Conservation (phyloP, 1,140 invertebrate genomes). For the Holotrichia oblita region DNA sequence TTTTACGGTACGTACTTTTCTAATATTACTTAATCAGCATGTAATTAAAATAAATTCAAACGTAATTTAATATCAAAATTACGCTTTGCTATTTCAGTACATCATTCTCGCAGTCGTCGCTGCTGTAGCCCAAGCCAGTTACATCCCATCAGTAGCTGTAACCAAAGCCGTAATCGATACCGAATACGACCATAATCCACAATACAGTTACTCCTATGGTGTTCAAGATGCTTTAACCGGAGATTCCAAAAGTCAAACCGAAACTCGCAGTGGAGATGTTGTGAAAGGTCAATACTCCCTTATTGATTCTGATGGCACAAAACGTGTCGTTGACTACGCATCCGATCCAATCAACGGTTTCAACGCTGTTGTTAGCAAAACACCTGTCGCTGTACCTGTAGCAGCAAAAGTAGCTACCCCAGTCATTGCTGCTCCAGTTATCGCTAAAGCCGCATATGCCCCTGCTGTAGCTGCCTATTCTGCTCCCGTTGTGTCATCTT, state of each 20-base stretch:
- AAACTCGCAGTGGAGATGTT: conserved; percentile 68
- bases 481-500: neutral
- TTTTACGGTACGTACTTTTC: conserved; percentile 25
- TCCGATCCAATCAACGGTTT: conserved; percentile 38
- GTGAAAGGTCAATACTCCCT: conserved; percentile 60
- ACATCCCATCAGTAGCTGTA: neutral
- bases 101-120: conserved; percentile 61
- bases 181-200: conserved; percentile 55
- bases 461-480: conserved; percentile 4
- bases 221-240: conserved; percentile 75
- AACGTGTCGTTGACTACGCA: conserved; percentile 37
- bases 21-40: neutral
- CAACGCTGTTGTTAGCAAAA: conserved; percentile 42
- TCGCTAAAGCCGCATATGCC: conserved; percentile 52
- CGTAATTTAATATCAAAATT: neutral
- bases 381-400: neutral
- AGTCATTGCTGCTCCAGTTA: conserved; percentile 47
- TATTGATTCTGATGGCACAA: conserved; percentile 39
- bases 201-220: conserved; percentile 74
- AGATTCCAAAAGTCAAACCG: conserved; percentile 72
- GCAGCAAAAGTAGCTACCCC: conserved; percentile 48
- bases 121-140: conserved; percentile 48
- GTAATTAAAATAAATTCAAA: too few species aligned
- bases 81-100: conserved; percentile 59
- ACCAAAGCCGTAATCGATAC: conserved; percentile 34